These are phyloP conservation scores for Tachuris rubrigastra DNA, from an alignment of 2,113 vertebrate genomes.

Conservation along the genomic window DNA sequence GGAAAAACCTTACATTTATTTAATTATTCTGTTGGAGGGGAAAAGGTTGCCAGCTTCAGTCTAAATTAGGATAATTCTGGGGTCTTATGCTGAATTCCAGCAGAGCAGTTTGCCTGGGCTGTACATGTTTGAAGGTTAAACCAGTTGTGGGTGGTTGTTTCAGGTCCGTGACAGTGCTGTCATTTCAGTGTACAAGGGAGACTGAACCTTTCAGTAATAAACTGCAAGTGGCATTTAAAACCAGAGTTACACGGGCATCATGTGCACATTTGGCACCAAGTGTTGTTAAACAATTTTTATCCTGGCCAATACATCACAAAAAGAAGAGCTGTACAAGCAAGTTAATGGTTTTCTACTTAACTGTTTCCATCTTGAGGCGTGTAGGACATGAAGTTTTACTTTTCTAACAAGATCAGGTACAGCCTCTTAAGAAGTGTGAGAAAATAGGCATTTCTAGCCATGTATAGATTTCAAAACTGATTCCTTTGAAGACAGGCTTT, in stretches of 20 bases:
- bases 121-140: background rate
- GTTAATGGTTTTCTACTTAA: background rate
- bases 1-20: background rate
- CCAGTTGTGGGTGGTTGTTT: background rate
- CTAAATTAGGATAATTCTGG: background rate
- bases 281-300: background rate
- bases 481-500: background rate
- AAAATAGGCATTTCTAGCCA: background rate
- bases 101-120: background rate
- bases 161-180: background rate
- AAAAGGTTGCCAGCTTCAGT: background rate
- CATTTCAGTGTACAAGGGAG: background rate
- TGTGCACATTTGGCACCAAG: background rate
- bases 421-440: background rate
- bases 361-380: background rate
- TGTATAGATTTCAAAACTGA: background rate
- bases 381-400: background rate
- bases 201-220: background rate
- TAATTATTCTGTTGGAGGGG: background rate
- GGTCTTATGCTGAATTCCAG: background rate
- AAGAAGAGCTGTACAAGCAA: background rate
- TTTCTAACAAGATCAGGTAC: background rate
- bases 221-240: background rate
- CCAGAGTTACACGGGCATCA: background rate
- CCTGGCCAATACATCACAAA: background rate